Conservation (phyloP, 2,888 invertebrate genomes). For the Drosophila borealis region DNA sequence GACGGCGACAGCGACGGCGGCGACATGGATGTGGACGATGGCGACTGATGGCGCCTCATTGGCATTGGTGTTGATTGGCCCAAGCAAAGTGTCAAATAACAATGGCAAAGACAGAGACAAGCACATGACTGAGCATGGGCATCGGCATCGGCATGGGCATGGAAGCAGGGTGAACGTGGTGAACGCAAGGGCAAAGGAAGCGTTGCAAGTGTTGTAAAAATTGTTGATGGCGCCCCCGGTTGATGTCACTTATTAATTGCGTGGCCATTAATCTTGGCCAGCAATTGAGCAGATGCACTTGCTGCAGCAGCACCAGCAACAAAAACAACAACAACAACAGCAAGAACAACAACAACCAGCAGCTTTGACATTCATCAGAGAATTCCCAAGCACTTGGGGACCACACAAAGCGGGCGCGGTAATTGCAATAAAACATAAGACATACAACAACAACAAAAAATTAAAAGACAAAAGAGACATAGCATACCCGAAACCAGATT, state of each 20-base stretch:
- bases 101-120: conserved; percentile 45
- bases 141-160: not conserved
- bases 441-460: not conserved
- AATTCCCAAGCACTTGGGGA: conserved; percentile 36
- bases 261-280: conserved; percentile 83
- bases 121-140: not conserved
- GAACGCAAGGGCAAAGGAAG: conserved; percentile 37
- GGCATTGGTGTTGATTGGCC: conserved; percentile 70
- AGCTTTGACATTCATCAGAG: conserved; percentile 38
- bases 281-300: conserved; percentile 45
- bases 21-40: conserved; percentile 20
- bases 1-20: conserved; percentile 3
- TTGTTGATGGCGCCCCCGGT: conserved; percentile 71
- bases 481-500: conserved; percentile 52
- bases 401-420: conserved; percentile 62
- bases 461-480: conserved; percentile 26
- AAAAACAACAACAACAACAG: not conserved
- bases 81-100: conserved; percentile 75
- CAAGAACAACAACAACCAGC: not conserved
- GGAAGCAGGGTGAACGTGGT: not conserved
- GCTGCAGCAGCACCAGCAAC: conserved; percentile 3
- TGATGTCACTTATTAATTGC: conserved; percentile 82
- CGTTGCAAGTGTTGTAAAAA: conserved; percentile 63
- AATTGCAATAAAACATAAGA: conserved; percentile 55
- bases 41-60: conserved; percentile 70